These are phyloP conservation scores for Astropecten irregularis DNA, from an alignment of 53 echinoderm and acorn worm genomes.

Conservation along the genomic window DNA sequence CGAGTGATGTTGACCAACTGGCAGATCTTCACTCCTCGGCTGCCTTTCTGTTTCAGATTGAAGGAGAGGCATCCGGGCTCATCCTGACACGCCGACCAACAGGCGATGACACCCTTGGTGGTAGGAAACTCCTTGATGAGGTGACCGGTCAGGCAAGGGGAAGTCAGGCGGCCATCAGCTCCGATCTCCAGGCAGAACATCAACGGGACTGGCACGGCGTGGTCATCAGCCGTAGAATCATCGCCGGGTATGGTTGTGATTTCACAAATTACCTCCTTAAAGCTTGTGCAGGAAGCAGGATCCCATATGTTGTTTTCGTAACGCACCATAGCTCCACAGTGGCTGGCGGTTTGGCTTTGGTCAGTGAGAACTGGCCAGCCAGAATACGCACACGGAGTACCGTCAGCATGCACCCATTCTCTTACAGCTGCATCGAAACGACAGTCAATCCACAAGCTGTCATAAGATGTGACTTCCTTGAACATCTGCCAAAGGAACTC, in stretches of 20 bases:
- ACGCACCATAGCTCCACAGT: not conserved
- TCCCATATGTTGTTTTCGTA: not conserved
- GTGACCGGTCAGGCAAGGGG: slow-evolving; percentile 6
- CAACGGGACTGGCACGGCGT: not conserved
- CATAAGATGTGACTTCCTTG: too few relatives aligned
- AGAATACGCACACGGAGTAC: not conserved
- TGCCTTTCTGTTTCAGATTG: not conserved
- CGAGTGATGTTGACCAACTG: not conserved
- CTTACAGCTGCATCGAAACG: not conserved
- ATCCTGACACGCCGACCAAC: slow-evolving; percentile 7
- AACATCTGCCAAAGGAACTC: not conserved
- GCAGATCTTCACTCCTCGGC: not conserved
- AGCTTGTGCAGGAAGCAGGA: too few relatives aligned
- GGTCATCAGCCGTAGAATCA: not conserved
- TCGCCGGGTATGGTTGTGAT: not conserved
- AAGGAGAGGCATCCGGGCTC: slow-evolving; percentile 14
- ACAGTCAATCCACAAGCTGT: not conserved
- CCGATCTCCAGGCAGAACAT: not conserved
- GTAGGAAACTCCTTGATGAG: slow-evolving; percentile 24
- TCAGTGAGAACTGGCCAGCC: not conserved
- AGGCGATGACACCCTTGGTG: slow-evolving; percentile 6
- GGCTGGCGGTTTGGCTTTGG: not conserved
- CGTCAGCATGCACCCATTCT: not conserved
- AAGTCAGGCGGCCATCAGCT: not conserved
- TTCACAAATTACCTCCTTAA: too few relatives aligned